phyloP scores from a whole-genome alignment of 2,888 invertebrate genomes.

The Cosmopolites sordidus region DNA sequence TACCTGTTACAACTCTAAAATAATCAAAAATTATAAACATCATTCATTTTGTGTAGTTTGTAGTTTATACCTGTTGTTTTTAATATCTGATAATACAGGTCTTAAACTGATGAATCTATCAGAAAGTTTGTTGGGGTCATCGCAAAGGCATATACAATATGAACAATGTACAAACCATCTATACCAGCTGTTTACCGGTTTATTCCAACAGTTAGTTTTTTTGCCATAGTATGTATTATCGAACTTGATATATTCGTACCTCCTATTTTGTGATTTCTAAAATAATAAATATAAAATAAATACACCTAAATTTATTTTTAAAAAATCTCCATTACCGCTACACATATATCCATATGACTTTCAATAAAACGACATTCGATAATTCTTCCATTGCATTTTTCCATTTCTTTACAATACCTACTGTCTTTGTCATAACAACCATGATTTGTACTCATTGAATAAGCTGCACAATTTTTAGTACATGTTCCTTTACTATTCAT shows the following conservation, averaged over 20 bases:
- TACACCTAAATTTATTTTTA: not conserved
- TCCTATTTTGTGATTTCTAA: constrained; percentile 29
- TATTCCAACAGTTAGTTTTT: constrained; percentile 52
- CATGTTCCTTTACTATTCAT: constrained; percentile 66
- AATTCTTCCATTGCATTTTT: constrained; percentile 31
- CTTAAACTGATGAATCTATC: constrained; percentile 79
- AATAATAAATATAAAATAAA: not conserved
- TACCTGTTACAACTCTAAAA: constrained; percentile 74
- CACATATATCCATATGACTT: constrained; percentile 48
- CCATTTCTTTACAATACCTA: constrained; percentile 30
- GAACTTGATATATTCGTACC: constrained; percentile 79
- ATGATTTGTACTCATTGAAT: constrained; percentile 23
- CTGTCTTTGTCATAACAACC: constrained; percentile 32
- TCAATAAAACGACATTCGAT: constrained; percentile 29
- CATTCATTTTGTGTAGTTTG: not conserved
- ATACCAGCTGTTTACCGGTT: constrained; percentile 80
- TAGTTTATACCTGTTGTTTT: constrained; percentile 57
- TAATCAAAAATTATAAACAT: not conserved
- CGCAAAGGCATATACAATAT: constrained; percentile 84
- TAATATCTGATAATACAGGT: constrained; percentile 56
- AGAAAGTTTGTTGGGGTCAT: constrained; percentile 63
- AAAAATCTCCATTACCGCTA: constrained; percentile 28
- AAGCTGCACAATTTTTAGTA: constrained; percentile 50
- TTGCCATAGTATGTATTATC: constrained; percentile 64
- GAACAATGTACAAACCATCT: constrained; percentile 83